phyloP scores from a whole-genome alignment of 2,888 invertebrate genomes.

The Tholera decimalis region DNA sequence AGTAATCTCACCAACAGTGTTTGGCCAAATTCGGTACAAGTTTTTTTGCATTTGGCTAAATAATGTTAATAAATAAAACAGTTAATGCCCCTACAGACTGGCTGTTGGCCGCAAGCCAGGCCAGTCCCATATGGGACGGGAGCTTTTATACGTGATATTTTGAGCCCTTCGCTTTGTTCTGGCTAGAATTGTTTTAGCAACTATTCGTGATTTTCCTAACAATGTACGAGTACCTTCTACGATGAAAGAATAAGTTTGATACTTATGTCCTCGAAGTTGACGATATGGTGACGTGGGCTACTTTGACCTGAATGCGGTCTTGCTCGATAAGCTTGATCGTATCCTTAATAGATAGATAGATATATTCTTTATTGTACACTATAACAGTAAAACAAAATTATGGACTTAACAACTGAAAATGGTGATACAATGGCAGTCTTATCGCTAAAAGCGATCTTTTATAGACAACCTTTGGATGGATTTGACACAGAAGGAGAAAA shows the following conservation, averaged over 20 bases:
- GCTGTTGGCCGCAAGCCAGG: slow-evolving; percentile 63
- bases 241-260: slow-evolving; percentile 23
- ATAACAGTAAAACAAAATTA: too few relatives aligned
- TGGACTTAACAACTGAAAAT: too few relatives aligned
- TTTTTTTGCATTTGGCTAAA: slow-evolving; percentile 35
- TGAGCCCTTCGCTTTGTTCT: slow-evolving; percentile 56
- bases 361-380: too few relatives aligned
- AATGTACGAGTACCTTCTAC: background rate
- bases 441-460: too few relatives aligned
- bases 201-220: slow-evolving; percentile 29
- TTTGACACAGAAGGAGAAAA: too few relatives aligned
- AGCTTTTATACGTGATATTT: slow-evolving; percentile 63
- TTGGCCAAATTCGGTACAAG: slow-evolving; percentile 15
- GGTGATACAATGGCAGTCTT: too few relatives aligned
- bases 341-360: too few relatives aligned
- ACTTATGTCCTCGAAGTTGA: slow-evolving; percentile 6
- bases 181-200: slow-evolving; percentile 39
- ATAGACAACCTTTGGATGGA: too few relatives aligned
- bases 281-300: too few relatives aligned
- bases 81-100: slow-evolving; percentile 47
- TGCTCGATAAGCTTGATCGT: too few relatives aligned
- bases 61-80: slow-evolving; percentile 55
- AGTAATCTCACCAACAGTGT: slow-evolving; percentile 8
- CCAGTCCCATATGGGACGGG: slow-evolving; percentile 57
- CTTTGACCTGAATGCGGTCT: too few relatives aligned